Evolutionary conservation across 2,113 vertebrate genomes (phyloP).

Genomic region (Sceloporus tristichus): DNA sequence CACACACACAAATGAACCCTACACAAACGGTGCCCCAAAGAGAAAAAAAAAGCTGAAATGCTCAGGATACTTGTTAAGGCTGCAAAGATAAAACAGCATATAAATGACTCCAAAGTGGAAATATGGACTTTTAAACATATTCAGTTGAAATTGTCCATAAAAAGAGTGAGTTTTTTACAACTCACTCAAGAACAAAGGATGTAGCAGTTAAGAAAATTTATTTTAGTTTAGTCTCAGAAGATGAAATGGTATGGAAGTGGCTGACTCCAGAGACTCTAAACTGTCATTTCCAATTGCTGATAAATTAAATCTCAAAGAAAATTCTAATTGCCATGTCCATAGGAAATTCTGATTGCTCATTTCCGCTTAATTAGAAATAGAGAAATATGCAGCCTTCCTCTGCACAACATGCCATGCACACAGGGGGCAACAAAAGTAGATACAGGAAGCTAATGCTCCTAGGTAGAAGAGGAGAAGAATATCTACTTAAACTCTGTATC

Average conservation of each 20-base stretch:
- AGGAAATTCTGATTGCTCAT: too few species aligned
- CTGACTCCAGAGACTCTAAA: rapidly evolving
- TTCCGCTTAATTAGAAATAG: too few species aligned
- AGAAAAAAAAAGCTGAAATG: background rate
- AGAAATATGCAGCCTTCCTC: too few species aligned
- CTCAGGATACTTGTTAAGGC: rapidly evolving
- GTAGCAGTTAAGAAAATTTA: conserved; percentile 1
- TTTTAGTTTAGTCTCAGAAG: conserved; percentile 42
- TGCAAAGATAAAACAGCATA: background rate
- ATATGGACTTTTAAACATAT: conserved; percentile 35
- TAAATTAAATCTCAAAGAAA: rapidly evolving
- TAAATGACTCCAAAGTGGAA: conserved; percentile 34
- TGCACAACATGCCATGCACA: too few species aligned
- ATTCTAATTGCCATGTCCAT: too few species aligned
- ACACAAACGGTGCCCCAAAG: background rate
- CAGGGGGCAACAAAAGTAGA: too few species aligned
- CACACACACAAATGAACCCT: background rate
- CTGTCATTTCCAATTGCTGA: background rate
- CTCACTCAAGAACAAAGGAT: background rate
- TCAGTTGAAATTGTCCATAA: conserved; percentile 21
- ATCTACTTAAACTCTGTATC: background rate
- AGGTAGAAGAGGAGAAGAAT: background rate
- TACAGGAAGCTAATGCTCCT: too few species aligned
- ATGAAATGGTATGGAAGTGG: background rate
- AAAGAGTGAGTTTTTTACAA: background rate